Conservation (phyloP, 1,140 invertebrate species). For the Caerostris extrusa region DNA sequence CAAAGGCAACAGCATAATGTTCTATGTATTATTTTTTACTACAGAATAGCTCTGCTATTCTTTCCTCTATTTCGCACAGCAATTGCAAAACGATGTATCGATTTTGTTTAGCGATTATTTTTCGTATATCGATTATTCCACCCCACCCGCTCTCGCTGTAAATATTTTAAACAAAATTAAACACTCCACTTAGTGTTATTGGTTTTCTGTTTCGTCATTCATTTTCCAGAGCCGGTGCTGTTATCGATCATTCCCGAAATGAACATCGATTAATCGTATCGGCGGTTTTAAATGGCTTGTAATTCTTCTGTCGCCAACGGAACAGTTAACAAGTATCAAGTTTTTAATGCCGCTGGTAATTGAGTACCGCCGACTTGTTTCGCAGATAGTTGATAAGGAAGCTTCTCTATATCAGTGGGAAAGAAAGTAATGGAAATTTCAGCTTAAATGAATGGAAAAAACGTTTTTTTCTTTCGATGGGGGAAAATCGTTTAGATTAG, state of each 20-base stretch:
- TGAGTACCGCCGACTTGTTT: not conserved
- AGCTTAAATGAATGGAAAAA: not conserved
- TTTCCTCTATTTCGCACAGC: not conserved
- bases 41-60: too few species aligned
- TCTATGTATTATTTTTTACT: too few species aligned
- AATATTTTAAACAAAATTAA: slow-evolving; percentile 44
- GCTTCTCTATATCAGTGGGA: not conserved
- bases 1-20: too few species aligned
- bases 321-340: not conserved
- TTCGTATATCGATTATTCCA: not conserved
- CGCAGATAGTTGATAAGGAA: not conserved
- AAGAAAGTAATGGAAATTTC: not conserved
- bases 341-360: not conserved
- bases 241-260: slow-evolving; percentile 18
- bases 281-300: not conserved
- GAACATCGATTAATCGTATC: slow-evolving; percentile 23
- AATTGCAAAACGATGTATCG: not conserved
- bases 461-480: too few species aligned
- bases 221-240: slow-evolving; percentile 20
- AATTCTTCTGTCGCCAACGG: not conserved
- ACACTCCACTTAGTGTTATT: slow-evolving; percentile 27
- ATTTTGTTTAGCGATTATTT: slow-evolving; percentile 11
- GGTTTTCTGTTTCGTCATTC: slow-evolving; percentile 12
- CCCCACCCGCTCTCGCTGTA: not conserved
- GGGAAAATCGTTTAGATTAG: too few species aligned